Base-by-base conservation (phyloP, 2,113 vertebrate species). In the Chlorodrepanis virens region DNA sequence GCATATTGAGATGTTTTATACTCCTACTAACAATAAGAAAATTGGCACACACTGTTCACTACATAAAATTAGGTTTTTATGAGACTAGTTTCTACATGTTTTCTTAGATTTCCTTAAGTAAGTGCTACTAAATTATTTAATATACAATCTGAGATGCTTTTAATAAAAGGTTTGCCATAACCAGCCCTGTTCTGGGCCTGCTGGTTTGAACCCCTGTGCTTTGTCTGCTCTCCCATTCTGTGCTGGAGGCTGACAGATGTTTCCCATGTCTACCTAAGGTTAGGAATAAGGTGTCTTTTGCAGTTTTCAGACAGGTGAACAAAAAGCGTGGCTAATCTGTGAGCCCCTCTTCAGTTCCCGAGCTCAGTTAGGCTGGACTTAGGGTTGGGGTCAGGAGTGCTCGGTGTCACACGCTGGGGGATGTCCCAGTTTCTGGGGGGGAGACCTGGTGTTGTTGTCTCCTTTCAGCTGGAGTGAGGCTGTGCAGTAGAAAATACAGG, bases 241-340 rank as follows among this genome's bases (percentile, higher is more conserved):
- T 31, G 33, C 60, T 54, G 56, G 33, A 42, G 39, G 45, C 64
- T 70, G 68, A 24, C 35, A 24, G 72, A 87, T 35, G 52, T 83
- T 95, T 92, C 68, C 68, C 52, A 59, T 81, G 76, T 47, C 52
- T 67, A 14, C 65, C 76, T 67, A 78, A 77, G 39, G 45, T 65
- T 50, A 57, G 64, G 47, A 83, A 27, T 35, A 70, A 83, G 61
- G 39, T 29, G 12, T 72, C 63, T 65, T 80, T 88, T 77, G 63
- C 82, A 80, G 1, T 39, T 92, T 90, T 64, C 59, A 80, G 82
- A 57, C 59, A 95, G 94, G 95, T 96, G 85, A 80, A 93, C 78
- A 95, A 94, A 95, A 94, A 91, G 70, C 18, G 0, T 80, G 79
- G 80, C 69, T 83, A 87, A 92, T 93, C 68, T 21, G 39, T 35